Evolutionary conservation across 2,113 vertebrate genomes (phyloP).

Genomic region (Boulengeromyrus knoepffleri): DNA sequence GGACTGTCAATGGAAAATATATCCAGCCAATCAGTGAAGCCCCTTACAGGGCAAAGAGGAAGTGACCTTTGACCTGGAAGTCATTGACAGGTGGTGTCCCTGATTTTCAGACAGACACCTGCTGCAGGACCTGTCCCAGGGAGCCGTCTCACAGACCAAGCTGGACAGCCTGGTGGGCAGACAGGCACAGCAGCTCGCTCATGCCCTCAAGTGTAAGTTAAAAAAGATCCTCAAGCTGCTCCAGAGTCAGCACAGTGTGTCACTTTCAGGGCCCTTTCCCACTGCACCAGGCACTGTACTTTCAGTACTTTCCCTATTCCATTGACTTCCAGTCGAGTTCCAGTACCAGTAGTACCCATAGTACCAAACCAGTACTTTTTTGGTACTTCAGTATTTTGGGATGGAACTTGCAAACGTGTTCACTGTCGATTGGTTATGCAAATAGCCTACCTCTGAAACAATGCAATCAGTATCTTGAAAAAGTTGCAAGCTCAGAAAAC

Average conservation of each 20-base stretch:
- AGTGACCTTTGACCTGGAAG: neutral
- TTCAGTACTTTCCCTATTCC: neutral
- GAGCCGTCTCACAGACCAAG: slow-evolving; percentile 66
- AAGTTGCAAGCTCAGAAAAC: neutral
- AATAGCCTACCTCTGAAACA: neutral
- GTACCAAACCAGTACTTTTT: neutral
- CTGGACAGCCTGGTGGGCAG: slow-evolving; percentile 63
- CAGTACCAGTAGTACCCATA: neutral
- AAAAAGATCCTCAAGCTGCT: neutral
- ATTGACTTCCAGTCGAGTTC: neutral
- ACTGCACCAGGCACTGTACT: neutral
- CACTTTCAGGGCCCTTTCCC: neutral
- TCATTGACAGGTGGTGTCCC: neutral
- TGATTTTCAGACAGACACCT: slow-evolving; percentile 66
- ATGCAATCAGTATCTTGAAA: neutral
- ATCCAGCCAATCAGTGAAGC: neutral
- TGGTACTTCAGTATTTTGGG: neutral
- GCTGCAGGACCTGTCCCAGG: slow-evolving; percentile 72
- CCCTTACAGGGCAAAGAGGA: neutral
- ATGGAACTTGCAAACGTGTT: neutral
- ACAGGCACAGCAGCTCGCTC: slow-evolving; percentile 69
- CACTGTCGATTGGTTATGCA: neutral
- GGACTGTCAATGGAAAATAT: neutral
- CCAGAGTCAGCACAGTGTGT: neutral
- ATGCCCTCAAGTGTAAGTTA: slow-evolving; percentile 76